phyloP scores from a whole-genome alignment of 2,888 invertebrate genomes.

The Stictocephala bisonia region DNA sequence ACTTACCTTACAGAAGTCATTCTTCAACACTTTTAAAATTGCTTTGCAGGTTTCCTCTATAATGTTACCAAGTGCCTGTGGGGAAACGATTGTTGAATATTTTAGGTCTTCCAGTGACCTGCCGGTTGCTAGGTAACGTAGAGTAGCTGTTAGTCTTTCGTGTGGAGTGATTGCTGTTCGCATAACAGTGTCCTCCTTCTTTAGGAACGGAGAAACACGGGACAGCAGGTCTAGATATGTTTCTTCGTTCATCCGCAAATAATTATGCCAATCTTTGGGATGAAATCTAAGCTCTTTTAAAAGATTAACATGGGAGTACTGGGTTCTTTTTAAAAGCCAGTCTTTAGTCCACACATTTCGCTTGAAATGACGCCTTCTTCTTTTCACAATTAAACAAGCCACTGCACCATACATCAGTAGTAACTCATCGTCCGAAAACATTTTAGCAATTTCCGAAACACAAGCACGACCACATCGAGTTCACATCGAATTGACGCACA shows the following conservation, averaged over 20 bases:
- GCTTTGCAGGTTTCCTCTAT: slow-evolving; percentile 12
- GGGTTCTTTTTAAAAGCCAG: background rate
- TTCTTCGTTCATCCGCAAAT: slow-evolving; percentile 43
- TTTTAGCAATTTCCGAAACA: too few relatives aligned
- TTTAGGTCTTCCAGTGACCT: too few relatives aligned
- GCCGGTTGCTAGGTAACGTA: slow-evolving; percentile 47
- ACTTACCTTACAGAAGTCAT: too few relatives aligned
- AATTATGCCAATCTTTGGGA: slow-evolving; percentile 38
- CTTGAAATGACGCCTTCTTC: too few relatives aligned
- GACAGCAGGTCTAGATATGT: slow-evolving; percentile 41
- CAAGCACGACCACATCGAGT: too few relatives aligned
- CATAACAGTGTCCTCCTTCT: slow-evolving; percentile 50
- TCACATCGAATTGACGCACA: too few relatives aligned
- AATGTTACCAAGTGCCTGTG: slow-evolving; percentile 7
- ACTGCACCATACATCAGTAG: too few relatives aligned
- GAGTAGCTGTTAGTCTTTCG: slow-evolving; percentile 48
- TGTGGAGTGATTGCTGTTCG: slow-evolving; percentile 46
- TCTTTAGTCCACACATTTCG: too few relatives aligned
- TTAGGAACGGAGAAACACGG: slow-evolving; percentile 35
- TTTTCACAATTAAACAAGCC: too few relatives aligned
- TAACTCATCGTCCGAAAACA: too few relatives aligned
- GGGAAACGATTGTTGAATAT: slow-evolving; percentile 42
- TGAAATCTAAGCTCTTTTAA: slow-evolving; percentile 15
- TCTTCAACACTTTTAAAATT: background rate
- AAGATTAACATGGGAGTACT: slow-evolving; percentile 10